Percentiles rank a stretch among this genome's conserved stretches.
Conservation (phyloP, 2,888 invertebrate genomes). For the Syrista parreyssii region DNA sequence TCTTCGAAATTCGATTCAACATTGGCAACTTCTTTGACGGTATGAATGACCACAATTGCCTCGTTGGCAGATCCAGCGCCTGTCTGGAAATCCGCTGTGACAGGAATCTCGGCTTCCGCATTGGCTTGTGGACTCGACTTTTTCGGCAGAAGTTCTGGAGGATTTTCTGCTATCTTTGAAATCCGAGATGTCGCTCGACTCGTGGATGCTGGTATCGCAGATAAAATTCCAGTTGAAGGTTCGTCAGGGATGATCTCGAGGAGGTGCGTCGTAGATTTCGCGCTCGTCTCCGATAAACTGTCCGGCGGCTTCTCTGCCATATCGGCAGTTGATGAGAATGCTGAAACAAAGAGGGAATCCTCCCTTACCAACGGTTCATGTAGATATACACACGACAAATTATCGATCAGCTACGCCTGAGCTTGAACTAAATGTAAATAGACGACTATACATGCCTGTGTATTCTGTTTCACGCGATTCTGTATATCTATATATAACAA, state of each 20-base stretch:
- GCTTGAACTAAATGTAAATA: too few relatives aligned
- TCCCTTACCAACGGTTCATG: background rate
- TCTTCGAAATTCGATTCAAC: background rate
- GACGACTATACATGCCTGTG: too few relatives aligned
- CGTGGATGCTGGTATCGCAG: background rate
- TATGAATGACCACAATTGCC: background rate
- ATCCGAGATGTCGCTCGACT: background rate
- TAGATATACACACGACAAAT: background rate
- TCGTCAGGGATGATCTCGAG: background rate
- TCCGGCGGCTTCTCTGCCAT: slow-evolving; percentile 16
- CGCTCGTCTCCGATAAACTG: slow-evolving; percentile 5
- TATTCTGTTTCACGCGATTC: too few relatives aligned
- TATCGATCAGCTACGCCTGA: background rate
- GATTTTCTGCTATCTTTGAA: background rate
- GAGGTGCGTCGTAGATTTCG: slow-evolving; percentile 3
- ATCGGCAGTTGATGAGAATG: slow-evolving; percentile 6
- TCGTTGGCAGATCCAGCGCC: background rate
- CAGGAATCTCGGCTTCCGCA: background rate
- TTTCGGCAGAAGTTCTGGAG: background rate
- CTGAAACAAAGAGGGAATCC: background rate
- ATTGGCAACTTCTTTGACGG: background rate
- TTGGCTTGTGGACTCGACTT: background rate
- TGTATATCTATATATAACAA: too few relatives aligned
- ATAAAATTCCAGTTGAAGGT: background rate
- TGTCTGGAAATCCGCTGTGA: background rate